phyloP scores from a whole-genome alignment of 2,113 vertebrate genomes.

The Ailuropoda melanoleuca region DNA sequence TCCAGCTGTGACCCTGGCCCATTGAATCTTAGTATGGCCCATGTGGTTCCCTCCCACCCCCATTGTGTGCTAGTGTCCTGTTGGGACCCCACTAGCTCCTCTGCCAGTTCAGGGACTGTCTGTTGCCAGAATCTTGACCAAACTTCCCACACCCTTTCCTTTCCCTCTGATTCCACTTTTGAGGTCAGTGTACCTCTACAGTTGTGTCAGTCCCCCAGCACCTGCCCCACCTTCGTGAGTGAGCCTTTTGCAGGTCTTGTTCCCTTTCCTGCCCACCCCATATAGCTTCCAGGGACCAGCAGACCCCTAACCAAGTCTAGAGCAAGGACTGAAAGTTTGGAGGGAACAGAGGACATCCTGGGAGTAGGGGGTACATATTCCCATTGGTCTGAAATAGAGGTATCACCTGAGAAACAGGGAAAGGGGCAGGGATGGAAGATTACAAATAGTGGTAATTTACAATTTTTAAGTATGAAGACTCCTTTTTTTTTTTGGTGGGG shows the following conservation, averaged over 20 bases:
- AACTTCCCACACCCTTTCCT: background rate
- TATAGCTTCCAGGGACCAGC: background rate
- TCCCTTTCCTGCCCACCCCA: background rate
- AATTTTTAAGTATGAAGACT: background rate
- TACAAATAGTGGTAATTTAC: background rate
- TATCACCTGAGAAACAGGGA: background rate
- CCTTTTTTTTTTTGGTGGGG: background rate
- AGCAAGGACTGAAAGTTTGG: background rate
- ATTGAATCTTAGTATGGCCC: background rate
- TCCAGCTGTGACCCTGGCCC: background rate
- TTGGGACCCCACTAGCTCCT: background rate
- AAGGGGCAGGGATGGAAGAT: background rate
- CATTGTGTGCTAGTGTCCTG: background rate
- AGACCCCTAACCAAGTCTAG: background rate
- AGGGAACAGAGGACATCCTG: background rate
- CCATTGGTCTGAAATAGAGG: background rate
- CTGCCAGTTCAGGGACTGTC: background rate
- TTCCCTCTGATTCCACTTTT: background rate
- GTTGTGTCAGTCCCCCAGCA: background rate
- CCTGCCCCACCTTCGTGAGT: background rate
- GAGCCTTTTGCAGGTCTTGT: background rate
- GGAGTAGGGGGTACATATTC: background rate
- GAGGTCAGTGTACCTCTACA: background rate
- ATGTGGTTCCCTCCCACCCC: too few relatives aligned
- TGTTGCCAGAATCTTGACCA: background rate